These are phyloP conservation scores for Sisyra nigra DNA, from an alignment of 2,888 invertebrate species.

Conservation along the genomic window DNA sequence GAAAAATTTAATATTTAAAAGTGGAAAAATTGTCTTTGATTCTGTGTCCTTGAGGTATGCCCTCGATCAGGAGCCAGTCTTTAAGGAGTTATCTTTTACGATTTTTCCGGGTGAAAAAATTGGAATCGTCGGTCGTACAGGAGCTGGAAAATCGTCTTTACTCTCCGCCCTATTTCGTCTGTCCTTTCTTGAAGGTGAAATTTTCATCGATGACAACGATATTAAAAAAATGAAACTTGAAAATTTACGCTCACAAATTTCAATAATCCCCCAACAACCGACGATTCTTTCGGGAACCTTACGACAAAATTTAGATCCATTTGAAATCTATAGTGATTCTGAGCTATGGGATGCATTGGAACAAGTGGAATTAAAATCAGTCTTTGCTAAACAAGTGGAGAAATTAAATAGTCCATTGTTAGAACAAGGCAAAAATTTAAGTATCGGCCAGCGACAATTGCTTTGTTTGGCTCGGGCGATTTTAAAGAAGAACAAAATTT, in stretches of 20 bases:
- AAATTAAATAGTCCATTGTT: constrained; percentile 57
- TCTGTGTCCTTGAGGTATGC: constrained; percentile 76
- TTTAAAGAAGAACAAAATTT: constrained; percentile 69
- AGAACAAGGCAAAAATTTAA: constrained; percentile 86
- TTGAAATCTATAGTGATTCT: constrained; percentile 57
- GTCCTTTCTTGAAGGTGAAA: constrained; percentile 72
- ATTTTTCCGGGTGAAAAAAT: constrained; percentile 77
- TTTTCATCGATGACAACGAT: constrained; percentile 70
- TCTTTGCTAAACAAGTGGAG: constrained; percentile 46
- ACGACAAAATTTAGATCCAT: constrained; percentile 86
- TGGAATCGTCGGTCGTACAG: constrained; percentile 79
- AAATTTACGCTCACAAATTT: constrained; percentile 64
- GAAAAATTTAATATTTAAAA: constrained; percentile 60
- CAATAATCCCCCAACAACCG: constrained; percentile 87
- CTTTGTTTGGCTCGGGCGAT: constrained; percentile 75
- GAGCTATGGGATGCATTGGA: constrained; percentile 80
- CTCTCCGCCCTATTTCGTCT: constrained; percentile 79
- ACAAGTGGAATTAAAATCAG: constrained; percentile 74
- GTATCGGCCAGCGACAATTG: constrained; percentile 79
- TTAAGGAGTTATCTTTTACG: constrained; percentile 60
- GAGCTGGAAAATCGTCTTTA: constrained; percentile 83
- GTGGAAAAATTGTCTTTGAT: constrained; percentile 65
- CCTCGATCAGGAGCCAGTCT: constrained; percentile 69
- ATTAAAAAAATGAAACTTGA: constrained; percentile 72
- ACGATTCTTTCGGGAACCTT: constrained; percentile 86